Base-by-base conservation (phyloP, 2,113 vertebrate genomes). In the Atractosteus spatula region DNA sequence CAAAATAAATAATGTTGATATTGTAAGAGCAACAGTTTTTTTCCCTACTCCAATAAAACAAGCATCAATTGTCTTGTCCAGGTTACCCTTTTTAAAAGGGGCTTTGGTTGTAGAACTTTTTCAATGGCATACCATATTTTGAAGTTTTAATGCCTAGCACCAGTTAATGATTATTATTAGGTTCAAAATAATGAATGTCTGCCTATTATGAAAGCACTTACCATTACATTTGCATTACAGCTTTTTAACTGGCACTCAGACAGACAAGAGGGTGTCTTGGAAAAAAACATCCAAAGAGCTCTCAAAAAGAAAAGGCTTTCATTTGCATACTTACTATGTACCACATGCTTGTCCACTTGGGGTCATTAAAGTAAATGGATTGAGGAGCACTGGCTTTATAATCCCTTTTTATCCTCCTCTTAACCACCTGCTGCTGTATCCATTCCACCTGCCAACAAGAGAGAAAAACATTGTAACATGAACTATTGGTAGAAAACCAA, bases 291-390 rank as follows among this genome's bases (percentile, higher is more conserved):
- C 14, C 59, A 62, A 29, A 56, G 29, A 17, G 56, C 45, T 16
- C 16, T 61, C 54, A 63, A 43, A 59, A 16, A 67, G 41, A 8
- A 54, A 2, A 42, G 5, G 5, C 6, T 8, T 65, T 57, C n/a
- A 29, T 71, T 7, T 55, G 75, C 0, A 11, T 76, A 92, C 97
- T 97, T 83, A 99, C 97, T 89, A 99, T 98, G 78, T 99, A 99
- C 97, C 97, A 99, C 97, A 99, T 99, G 89, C 95, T 98, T 79
- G 93, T 96, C 97, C 97, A 99, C 84, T 99, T 99, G 80, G 96
- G 96, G 72, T 99, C 97, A 76, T 98, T 99, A 88, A 95, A 99
- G 83, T 93, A 97, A 79, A 95, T 95, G 66, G 91, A 92, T 69
- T 94, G 95, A 73, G 88, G 80, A 41, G 81, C 83, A 76, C 82